Percentiles rank a stretch among this genome's conserved stretches.
These are phyloP conservation scores for Malurus alboscapulatus DNA, from an alignment of 2,113 vertebrate species.

Conservation along the genomic window DNA sequence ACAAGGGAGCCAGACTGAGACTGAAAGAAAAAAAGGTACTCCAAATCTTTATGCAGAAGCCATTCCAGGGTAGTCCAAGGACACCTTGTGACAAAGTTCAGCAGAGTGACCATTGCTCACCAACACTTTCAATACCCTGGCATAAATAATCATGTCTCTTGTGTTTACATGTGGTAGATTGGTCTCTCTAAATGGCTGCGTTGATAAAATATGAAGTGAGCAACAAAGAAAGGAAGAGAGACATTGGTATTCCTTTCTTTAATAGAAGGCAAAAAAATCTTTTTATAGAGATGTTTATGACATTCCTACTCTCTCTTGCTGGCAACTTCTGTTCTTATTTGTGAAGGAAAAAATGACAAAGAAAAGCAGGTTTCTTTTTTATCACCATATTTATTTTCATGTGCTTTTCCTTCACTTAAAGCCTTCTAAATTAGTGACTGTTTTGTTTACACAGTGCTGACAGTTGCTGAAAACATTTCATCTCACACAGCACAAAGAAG, in stretches of 20 bases:
- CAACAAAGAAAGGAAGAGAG: background rate
- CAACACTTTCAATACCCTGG: fast-evolving
- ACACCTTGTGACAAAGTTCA: background rate
- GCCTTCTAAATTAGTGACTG: background rate
- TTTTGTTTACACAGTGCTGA: background rate
- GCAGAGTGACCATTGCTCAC: background rate
- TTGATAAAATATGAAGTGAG: background rate
- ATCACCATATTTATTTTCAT: background rate
- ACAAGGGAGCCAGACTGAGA: background rate
- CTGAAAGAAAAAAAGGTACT: background rate
- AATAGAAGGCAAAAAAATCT: background rate
- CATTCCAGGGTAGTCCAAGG: background rate
- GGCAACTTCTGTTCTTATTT: background rate
- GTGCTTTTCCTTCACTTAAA: background rate
- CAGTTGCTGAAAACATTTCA: background rate
- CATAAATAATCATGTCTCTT: background rate
- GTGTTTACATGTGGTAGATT: background rate
- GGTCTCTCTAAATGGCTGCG: background rate
- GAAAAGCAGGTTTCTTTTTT: background rate
- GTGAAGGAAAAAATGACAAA: background rate
- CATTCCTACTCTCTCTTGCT: background rate
- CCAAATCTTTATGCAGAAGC: background rate
- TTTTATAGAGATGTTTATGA: background rate
- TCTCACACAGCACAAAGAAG: background rate
- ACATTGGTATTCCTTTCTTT: fast-evolving